A percentile compares a stretch with the other conserved stretches of the same genome.
Conservation (phyloP, 2,888 invertebrate genomes). For the Gari tellinella region DNA sequence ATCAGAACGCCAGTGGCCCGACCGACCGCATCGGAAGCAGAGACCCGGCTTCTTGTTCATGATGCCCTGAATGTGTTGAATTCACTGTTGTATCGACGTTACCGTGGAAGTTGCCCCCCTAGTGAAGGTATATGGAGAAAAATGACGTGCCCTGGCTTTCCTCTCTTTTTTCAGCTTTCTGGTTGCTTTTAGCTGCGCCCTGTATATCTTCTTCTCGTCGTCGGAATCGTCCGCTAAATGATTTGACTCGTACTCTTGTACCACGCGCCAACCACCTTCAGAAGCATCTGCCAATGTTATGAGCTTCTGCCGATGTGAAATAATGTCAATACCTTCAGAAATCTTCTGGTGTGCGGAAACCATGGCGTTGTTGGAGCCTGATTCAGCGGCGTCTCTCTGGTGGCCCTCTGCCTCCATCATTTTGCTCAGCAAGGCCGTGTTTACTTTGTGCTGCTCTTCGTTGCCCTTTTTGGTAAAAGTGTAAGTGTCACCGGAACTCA, state of each 20-base stretch:
- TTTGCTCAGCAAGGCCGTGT: too few species aligned
- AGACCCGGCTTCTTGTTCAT: slow-evolving; percentile 22
- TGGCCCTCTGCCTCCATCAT: too few species aligned
- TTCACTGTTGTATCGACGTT: not conserved
- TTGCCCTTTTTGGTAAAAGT: slow-evolving; percentile 21
- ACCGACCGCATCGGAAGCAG: slow-evolving; percentile 28
- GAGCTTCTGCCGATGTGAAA: slow-evolving; percentile 10
- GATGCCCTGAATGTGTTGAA: too few species aligned
- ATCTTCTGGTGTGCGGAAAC: too few species aligned
- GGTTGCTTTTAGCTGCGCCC: too few species aligned
- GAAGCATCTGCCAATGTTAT: slow-evolving; percentile 23
- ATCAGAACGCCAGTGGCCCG: slow-evolving; percentile 30
- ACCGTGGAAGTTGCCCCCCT: not conserved
- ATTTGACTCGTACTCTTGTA: slow-evolving; percentile 23
- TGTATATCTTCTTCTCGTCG: slow-evolving; percentile 20
- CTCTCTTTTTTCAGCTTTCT: too few species aligned
- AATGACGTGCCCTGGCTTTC: not conserved
- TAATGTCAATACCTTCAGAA: too few species aligned
- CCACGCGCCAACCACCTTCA: slow-evolving; percentile 23
- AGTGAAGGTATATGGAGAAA: too few species aligned
- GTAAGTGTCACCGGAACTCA: too few species aligned
- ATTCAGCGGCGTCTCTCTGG: not conserved
- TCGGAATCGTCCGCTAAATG: too few species aligned
- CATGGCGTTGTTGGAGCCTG: too few species aligned
- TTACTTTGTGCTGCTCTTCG: slow-evolving; percentile 29